Evolutionary conservation across 2,797 vertebrate species (phyloP).

Genomic region (Cuniculus paca): DNA sequence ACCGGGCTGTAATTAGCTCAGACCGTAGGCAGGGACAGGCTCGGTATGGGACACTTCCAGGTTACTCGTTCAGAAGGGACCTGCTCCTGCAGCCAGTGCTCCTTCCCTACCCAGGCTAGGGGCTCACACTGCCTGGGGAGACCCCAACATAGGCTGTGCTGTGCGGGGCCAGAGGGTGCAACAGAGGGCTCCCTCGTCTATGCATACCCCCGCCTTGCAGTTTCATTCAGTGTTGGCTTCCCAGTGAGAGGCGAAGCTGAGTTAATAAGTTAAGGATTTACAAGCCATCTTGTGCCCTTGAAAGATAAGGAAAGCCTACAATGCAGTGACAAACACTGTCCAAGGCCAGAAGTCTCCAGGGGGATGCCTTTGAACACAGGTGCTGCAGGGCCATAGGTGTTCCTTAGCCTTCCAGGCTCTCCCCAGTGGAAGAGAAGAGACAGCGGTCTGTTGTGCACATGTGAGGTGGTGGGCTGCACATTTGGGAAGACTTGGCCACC

Average conservation of each 20-base stretch:
- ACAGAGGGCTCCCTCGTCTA: rapidly evolving
- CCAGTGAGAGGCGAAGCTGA: not conserved
- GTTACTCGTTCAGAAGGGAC: not conserved
- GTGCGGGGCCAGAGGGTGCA: rapidly evolving
- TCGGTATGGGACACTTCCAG: not conserved
- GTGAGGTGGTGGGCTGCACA: not conserved
- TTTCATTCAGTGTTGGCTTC: not conserved
- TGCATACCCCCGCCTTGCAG: rapidly evolving
- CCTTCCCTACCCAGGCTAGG: not conserved
- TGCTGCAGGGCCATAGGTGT: not conserved
- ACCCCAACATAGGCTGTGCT: not conserved
- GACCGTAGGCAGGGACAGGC: not conserved
- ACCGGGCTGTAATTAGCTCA: constrained; percentile 65
- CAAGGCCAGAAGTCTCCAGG: not conserved
- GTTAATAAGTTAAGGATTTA: constrained; percentile 50
- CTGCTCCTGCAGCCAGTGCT: no score
- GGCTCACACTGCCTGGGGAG: rapidly evolving
- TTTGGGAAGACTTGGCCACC: rapidly evolving
- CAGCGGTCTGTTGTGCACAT: rapidly evolving
- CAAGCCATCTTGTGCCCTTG: not conserved
- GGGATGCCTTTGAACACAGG: not conserved
- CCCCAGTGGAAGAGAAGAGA: not conserved
- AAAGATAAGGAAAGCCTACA: constrained; percentile 34
- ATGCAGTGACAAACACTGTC: not conserved
- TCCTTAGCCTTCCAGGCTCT: not conserved